These are phyloP conservation scores for Parapristionchus giblindavisi DNA, from an alignment of 2,888 invertebrate genomes.

Conservation along the genomic window DNA sequence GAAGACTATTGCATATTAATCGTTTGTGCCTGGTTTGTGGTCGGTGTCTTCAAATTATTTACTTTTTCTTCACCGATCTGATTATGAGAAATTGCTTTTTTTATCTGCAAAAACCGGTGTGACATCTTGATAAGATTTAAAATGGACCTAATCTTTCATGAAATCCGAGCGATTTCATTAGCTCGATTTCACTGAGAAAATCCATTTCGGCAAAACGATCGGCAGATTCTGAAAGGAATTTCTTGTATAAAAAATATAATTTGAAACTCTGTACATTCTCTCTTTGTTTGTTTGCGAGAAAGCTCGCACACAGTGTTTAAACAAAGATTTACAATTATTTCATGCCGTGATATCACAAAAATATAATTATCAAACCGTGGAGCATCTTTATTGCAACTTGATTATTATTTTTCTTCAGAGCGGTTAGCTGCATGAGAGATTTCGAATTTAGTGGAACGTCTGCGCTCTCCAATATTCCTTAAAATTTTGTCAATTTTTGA, in stretches of 20 bases:
- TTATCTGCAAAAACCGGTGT: too few relatives aligned
- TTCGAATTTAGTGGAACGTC: not conserved
- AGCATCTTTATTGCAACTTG: slow-evolving; percentile 4
- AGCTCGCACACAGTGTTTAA: too few relatives aligned
- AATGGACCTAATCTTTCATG: slow-evolving; percentile 17
- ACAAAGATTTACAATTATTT: too few relatives aligned
- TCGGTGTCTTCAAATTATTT: too few relatives aligned
- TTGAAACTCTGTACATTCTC: too few relatives aligned
- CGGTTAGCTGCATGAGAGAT: not conserved
- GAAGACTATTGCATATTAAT: slow-evolving; percentile 76
- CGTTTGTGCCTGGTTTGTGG: too few relatives aligned
- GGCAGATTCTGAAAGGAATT: not conserved
- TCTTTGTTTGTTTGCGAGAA: too few relatives aligned
- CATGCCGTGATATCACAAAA: not conserved
- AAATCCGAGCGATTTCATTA: slow-evolving; percentile 18
- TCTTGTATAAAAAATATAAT: not conserved
- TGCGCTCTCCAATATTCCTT: not conserved
- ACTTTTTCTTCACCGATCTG: too few relatives aligned
- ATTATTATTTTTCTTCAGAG: not conserved
- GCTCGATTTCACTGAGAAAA: slow-evolving; percentile 21
- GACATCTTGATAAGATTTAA: not conserved
- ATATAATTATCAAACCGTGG: not conserved
- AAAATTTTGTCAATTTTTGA: not conserved
- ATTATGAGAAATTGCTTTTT: too few relatives aligned
- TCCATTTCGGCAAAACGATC: not conserved